These are phyloP conservation scores for Notolepis coatsorum DNA, from an alignment of 2,797 vertebrate genomes.

Conservation along the genomic window DNA sequence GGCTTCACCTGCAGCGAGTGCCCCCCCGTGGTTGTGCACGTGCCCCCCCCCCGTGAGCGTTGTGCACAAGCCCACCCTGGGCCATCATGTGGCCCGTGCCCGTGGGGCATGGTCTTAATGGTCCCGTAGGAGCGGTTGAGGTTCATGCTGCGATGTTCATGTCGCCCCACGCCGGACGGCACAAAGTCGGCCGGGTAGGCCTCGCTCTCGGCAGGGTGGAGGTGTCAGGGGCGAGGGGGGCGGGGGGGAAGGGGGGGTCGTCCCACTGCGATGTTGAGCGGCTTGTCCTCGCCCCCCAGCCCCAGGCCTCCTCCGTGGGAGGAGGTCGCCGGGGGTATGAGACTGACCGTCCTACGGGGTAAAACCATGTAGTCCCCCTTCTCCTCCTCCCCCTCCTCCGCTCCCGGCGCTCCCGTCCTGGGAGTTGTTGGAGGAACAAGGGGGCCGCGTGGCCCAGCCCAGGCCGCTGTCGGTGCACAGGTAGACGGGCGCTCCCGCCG, in stretches of 20 bases:
- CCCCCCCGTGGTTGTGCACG: conserved; percentile 76
- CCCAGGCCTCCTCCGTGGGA: conserved; percentile 72
- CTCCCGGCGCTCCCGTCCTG: conserved; percentile 74
- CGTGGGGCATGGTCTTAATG: conserved; percentile 90
- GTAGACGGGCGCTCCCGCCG: conserved; percentile 87
- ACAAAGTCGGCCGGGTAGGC: conserved; percentile 90
- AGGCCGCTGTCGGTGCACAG: conserved; percentile 94
- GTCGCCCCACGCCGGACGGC: conserved; percentile 85
- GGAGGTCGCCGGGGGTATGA: conserved; percentile 85
- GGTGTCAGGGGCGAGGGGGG: conserved; percentile 82
- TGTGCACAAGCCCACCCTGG: conserved; percentile 72
- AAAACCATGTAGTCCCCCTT: conserved; percentile 98
- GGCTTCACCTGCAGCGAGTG: conserved; percentile 94
- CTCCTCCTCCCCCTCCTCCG: conserved; percentile 42
- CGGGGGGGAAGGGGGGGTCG: conserved; percentile 87
- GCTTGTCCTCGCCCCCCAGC: conserved; percentile 86
- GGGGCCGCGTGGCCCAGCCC: conserved; percentile 89
- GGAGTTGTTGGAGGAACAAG: conserved; percentile 79
- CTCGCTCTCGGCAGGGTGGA: conserved; percentile 87
- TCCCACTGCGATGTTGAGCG: conserved; percentile 84
- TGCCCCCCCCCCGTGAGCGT: conserved; percentile 76
- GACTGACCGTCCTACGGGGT: conserved; percentile 92
- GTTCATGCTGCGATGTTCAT: conserved; percentile 87
- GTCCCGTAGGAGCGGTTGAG: conserved; percentile 95
- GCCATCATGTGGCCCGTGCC: conserved; percentile 75